Conservation (phyloP, 2,113 vertebrate species). For the Alligator sinensis region DNA sequence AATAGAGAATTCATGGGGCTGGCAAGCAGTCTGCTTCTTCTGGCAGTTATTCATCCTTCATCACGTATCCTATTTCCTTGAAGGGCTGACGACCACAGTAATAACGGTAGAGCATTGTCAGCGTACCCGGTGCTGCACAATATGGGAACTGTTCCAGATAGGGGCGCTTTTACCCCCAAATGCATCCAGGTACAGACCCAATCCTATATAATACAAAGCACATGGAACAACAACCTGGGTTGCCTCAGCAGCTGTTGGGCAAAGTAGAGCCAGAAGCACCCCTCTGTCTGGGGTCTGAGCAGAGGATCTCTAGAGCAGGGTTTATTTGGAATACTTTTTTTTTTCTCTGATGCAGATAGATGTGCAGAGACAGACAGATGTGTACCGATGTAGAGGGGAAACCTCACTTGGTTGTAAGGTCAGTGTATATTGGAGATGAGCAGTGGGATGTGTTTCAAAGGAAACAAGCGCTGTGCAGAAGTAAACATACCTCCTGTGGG, state of each 20-base stretch:
- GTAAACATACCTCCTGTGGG: constrained; percentile 69
- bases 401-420: constrained; percentile 46
- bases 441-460: constrained; percentile 64
- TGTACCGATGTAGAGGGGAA: constrained; percentile 45
- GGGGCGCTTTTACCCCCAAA: background rate
- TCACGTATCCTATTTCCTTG: background rate
- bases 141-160: background rate
- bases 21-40: background rate
- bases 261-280: background rate
- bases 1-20: background rate
- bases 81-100: background rate
- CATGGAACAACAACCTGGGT: background rate
- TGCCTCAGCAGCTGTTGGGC: accelerated
- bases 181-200: background rate
- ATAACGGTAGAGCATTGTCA: background rate
- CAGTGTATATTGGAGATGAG: constrained; percentile 60
- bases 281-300: background rate
- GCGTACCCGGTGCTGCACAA: background rate
- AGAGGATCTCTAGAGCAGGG: constrained; percentile 1
- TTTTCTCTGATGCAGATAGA: background rate
- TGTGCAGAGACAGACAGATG: background rate
- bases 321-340: constrained; percentile 45
- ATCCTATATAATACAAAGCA: background rate
- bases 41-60: background rate
- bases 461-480: constrained; percentile 52